Percentiles rank a stretch among this genome's conserved stretches.
Conservation (phyloP, 2,797 vertebrate genomes). For the Sparus aurata region DNA sequence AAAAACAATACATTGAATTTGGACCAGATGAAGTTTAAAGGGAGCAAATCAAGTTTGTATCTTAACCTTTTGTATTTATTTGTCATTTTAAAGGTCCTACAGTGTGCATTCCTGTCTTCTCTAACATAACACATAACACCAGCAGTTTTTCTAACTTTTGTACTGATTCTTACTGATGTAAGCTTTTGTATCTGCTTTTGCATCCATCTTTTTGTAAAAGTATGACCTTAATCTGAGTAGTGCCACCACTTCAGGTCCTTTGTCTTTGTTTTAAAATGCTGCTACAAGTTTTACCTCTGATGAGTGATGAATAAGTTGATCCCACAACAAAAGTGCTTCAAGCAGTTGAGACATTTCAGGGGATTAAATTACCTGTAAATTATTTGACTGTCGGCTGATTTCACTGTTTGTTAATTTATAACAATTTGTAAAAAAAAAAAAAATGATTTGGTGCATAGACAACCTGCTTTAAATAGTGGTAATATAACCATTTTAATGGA, state of each 20-base stretch:
- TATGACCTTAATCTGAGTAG: not conserved
- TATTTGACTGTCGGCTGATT: not conserved
- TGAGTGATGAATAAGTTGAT: constrained; percentile 13
- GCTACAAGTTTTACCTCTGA: constrained; percentile 7
- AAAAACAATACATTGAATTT: not conserved
- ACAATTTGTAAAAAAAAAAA: not conserved
- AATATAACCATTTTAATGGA: constrained; percentile 8
- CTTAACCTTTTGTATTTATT: not conserved
- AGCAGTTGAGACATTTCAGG: not conserved
- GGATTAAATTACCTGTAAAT: not conserved
- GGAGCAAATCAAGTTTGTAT: constrained; percentile 3
- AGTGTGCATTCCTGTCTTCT: constrained; percentile 23
- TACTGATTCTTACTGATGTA: constrained; percentile 9
- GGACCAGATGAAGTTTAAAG: constrained; percentile 8
- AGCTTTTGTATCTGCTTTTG: not conserved
- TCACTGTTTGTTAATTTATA: not conserved
- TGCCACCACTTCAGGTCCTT: not conserved
- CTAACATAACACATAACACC: not conserved
- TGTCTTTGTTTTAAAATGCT: constrained; percentile 22
- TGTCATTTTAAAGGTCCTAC: not conserved
- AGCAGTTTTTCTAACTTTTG: constrained; percentile 20
- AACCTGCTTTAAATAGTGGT: not conserved
- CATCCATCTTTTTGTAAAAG: not conserved
- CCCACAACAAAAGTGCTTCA: not conserved
- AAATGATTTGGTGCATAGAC: not conserved